A percentile compares a stretch with the other conserved stretches of the same genome.
Evolutionary conservation across 2,113 vertebrate genomes (phyloP).

Genomic region (Lycaon pictus): DNA sequence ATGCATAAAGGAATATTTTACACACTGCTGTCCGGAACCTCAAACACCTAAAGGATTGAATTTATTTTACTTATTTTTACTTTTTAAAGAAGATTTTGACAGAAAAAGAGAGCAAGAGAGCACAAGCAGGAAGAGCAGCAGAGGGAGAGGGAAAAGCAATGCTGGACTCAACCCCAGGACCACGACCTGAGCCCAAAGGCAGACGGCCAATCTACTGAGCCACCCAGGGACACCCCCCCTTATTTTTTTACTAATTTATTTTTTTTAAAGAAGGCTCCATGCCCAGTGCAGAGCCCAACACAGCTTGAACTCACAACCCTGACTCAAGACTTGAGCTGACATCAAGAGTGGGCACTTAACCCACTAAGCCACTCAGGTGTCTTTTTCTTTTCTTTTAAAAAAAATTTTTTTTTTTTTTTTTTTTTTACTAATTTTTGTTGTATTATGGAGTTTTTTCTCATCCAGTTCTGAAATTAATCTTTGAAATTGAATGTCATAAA

Average conservation of each 20-base stretch:
- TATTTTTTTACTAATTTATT: not conserved
- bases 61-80: not conserved
- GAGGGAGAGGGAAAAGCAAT: too few relatives aligned
- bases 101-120: too few relatives aligned
- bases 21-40: not conserved
- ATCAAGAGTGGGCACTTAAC: not conserved
- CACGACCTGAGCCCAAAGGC: too few relatives aligned
- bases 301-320: not conserved
- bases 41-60: not conserved
- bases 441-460: not conserved
- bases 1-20: not conserved
- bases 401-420: not conserved
- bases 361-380: not conserved
- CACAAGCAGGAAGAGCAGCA: too few relatives aligned
- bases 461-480: not conserved
- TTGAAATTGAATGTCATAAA: not conserved
- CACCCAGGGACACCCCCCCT: too few relatives aligned
- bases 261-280: not conserved
- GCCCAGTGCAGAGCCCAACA: not conserved
- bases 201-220: too few relatives aligned
- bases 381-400: not conserved
- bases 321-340: not conserved
- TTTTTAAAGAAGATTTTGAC: too few relatives aligned
- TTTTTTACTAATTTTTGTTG: not conserved
- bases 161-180: too few relatives aligned